Evolutionary conservation across 1,140 invertebrate species (phyloP).

Genomic region (Saccostrea glomerata): DNA sequence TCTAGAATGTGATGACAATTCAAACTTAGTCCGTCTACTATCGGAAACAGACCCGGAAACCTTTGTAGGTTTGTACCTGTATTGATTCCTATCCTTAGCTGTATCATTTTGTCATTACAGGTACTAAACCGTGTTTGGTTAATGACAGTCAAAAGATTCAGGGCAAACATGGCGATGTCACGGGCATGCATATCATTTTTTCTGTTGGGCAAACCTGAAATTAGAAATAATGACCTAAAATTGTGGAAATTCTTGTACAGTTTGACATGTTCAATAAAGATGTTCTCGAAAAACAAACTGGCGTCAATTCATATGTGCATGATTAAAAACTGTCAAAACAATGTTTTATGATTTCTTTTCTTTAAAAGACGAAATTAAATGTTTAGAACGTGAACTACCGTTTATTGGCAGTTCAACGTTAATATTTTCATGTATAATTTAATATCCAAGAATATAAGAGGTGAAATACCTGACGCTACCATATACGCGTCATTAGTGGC

Average conservation of each 20-base stretch:
- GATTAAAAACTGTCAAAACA: no score
- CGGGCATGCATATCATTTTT: slow-evolving; percentile 87
- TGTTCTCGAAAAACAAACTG: no score
- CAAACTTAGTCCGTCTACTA: neutral
- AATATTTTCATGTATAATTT: no score
- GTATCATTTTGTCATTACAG: slow-evolving; percentile 57
- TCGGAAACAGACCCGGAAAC: neutral
- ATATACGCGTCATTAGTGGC: slow-evolving; percentile 77
- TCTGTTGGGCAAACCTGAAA: slow-evolving; percentile 86
- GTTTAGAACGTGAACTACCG: no score
- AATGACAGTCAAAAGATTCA: slow-evolving; percentile 79
- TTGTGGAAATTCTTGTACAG: neutral
- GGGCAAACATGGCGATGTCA: slow-evolving; percentile 90
- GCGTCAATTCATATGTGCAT: no score
- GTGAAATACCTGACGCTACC: slow-evolving; percentile 72
- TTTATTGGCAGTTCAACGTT: no score
- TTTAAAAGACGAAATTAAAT: no score
- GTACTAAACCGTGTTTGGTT: slow-evolving; percentile 57
- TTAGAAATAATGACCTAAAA: neutral
- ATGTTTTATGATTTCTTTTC: no score
- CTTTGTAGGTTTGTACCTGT: slow-evolving; percentile 60
- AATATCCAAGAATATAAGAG: no score
- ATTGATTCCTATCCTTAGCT: slow-evolving; percentile 68
- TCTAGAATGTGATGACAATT: no score
- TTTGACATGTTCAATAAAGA: no score